A percentile compares a stretch with the other conserved stretches of the same genome.
Evolutionary conservation across 2,888 invertebrate species (phyloP).

Genomic region (Choristoneura rosaceana): DNA sequence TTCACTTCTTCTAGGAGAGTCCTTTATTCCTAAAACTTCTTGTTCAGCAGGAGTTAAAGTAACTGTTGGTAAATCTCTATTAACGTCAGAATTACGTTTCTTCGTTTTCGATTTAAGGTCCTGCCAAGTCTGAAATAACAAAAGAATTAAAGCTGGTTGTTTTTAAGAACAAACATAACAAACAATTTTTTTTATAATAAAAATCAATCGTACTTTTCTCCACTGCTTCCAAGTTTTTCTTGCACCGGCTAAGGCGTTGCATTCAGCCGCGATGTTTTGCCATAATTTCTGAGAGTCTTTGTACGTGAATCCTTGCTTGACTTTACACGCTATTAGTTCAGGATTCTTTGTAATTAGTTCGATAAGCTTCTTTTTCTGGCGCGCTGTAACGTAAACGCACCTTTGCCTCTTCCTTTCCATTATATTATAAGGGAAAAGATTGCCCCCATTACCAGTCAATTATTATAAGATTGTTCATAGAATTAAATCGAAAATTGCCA

Average conservation of each 20-base stretch:
- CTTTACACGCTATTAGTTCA: slow-evolving; percentile 67
- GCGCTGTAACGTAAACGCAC: slow-evolving; percentile 63
- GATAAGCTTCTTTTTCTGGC: slow-evolving; percentile 74
- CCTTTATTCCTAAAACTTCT: slow-evolving; percentile 68
- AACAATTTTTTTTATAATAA: background rate
- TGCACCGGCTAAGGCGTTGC: slow-evolving; percentile 73
- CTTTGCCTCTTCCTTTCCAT: slow-evolving; percentile 70
- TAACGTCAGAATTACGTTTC: slow-evolving; percentile 59
- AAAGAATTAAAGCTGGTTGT: slow-evolving; percentile 4
- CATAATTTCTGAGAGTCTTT: slow-evolving; percentile 71
- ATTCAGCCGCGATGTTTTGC: slow-evolving; percentile 71
- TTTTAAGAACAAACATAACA: background rate
- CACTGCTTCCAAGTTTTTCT: slow-evolving; percentile 79
- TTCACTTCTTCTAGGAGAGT: slow-evolving; percentile 54
- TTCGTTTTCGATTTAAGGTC: slow-evolving; percentile 73
- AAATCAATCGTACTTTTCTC: slow-evolving; percentile 66
- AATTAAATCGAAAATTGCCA: background rate
- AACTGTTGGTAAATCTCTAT: slow-evolving; percentile 60
- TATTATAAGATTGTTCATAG: background rate
- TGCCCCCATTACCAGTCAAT: slow-evolving; percentile 14
- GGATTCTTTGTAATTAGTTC: slow-evolving; percentile 72
- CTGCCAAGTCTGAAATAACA: slow-evolving; percentile 75
- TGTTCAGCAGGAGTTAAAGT: slow-evolving; percentile 65
- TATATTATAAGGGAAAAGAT: slow-evolving; percentile 38
- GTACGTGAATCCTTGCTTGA: slow-evolving; percentile 66